Evolutionary conservation across 1,140 invertebrate species (phyloP).

Genomic region (Drosophila takahashii): DNA sequence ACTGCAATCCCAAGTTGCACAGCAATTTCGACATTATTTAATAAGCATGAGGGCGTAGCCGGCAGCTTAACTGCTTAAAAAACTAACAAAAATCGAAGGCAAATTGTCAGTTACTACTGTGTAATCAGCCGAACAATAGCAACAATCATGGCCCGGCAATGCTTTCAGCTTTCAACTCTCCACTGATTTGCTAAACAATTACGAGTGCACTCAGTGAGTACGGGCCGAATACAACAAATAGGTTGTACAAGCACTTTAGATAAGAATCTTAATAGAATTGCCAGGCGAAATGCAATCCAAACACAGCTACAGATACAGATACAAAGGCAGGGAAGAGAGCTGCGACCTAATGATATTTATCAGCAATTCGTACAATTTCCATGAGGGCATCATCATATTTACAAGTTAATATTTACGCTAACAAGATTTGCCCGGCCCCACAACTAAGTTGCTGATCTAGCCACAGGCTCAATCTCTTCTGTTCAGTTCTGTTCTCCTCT

Average conservation of each 20-base stretch:
- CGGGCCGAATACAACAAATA: slow-evolving; percentile 62
- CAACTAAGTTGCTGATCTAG: slow-evolving; percentile 57
- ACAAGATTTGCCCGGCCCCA: slow-evolving; percentile 66
- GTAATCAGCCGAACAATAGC: slow-evolving; percentile 61
- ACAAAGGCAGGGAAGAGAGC: slow-evolving; percentile 13
- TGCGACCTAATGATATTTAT: slow-evolving; percentile 79
- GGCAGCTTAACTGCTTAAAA: slow-evolving; percentile 25
- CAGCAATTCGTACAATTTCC: slow-evolving; percentile 82
- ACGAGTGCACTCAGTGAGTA: slow-evolving; percentile 57
- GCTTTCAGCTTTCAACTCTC: slow-evolving; percentile 51
- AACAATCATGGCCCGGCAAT: slow-evolving; percentile 39
- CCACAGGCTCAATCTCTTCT: slow-evolving; percentile 32
- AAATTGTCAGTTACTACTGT: slow-evolving; percentile 80
- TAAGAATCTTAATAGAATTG: slow-evolving; percentile 81
- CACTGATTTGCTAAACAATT: slow-evolving; percentile 79
- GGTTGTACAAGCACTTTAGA: slow-evolving; percentile 77
- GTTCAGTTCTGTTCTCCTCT: neutral
- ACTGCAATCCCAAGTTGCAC: slow-evolving; percentile 5
- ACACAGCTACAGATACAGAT: slow-evolving; percentile 30
- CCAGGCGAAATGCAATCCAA: slow-evolving; percentile 76
- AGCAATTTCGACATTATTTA: slow-evolving; percentile 20
- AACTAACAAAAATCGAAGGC: slow-evolving; percentile 48
- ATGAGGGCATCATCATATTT: slow-evolving; percentile 84
- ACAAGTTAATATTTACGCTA: slow-evolving; percentile 84
- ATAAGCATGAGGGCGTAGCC: slow-evolving; percentile 24